Base-by-base conservation (phyloP, 1,140 invertebrate genomes). In the Anadara kagoshimensis region DNA sequence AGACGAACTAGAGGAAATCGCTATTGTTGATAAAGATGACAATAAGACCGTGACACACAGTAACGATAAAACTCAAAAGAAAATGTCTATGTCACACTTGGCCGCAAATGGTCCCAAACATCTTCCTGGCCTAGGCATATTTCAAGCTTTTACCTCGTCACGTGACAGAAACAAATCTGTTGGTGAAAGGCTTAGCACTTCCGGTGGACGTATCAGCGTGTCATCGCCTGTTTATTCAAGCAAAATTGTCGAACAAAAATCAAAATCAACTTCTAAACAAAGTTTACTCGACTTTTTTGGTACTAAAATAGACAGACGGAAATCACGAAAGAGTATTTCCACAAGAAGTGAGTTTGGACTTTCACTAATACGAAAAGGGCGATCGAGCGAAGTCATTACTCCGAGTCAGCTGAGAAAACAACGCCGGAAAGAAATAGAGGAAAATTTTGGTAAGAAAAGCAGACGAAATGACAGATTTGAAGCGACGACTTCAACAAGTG, bases 1-100 rank as follows among this genome's bases (percentile, higher is more conserved):
- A 47, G 90, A 91, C 53, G 90, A 94, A 88, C 93, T 94, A 78
- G 94, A 94, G 79, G 93, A 94, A 89, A 94, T 95, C 80, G 93
- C 94, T 44, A 92, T 95, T 73, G 93, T 94, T 58, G 86, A 86
- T 8, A 78, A 83, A 24, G 89, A 90, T 45, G 88, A 94, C 87
- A 93, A 94, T 83, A 93, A 94, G 87, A 94, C 94, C 79, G 93
- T 93, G 47, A 93, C 94, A 76, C 93, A 94, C 18, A 68, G 68
- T 16, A 64, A 73, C 18, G 75, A 78, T n/a, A 71, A 78, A 24
- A 51, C 54, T 2, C 36, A 69, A 1, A 69, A 68, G 26, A 72
- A 71, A 43, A 75, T 73, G 29, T 53, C 45, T 7, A 62, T 63
- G 11, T 63, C 59, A 5, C 77, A 74, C 1, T 75, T 71, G 69